Evolutionary conservation across 1,140 invertebrate genomes (phyloP).

Genomic region (Leucophenga varia): DNA sequence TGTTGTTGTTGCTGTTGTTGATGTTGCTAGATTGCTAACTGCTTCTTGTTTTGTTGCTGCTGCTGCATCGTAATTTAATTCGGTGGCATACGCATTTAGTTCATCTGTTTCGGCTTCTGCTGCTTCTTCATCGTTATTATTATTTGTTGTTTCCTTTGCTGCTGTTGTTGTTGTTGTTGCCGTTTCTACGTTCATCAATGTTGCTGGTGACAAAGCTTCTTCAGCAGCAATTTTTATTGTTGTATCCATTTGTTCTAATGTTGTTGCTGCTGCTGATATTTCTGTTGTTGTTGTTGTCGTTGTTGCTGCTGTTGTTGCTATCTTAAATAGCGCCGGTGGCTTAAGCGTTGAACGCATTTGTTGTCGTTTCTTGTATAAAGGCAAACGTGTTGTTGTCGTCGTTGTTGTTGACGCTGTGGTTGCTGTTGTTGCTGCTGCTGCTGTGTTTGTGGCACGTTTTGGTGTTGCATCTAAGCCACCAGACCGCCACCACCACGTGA

Average conservation of each 20-base stretch:
- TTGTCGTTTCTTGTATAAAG: constrained; percentile 45
- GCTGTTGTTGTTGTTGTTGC: background rate
- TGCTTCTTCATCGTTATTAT: too few relatives aligned
- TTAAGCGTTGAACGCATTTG: constrained; percentile 41
- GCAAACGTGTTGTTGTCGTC: constrained; percentile 39
- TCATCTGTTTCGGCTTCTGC: too few relatives aligned
- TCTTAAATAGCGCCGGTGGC: constrained; percentile 31
- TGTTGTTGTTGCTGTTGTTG: constrained; percentile 2
- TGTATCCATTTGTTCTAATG: background rate
- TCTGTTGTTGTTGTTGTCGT: constrained; percentile 3
- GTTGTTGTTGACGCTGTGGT: constrained; percentile 13
- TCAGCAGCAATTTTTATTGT: too few relatives aligned
- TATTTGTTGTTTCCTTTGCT: too few relatives aligned
- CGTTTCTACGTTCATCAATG: background rate
- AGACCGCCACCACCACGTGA: constrained; percentile 19
- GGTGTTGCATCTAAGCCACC: too few relatives aligned
- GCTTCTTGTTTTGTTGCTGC: background rate
- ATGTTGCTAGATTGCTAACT: background rate
- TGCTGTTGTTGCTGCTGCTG: constrained; percentile 6
- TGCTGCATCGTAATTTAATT: too few relatives aligned
- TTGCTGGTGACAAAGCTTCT: background rate
- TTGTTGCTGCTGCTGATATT: background rate
- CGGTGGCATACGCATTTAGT: too few relatives aligned
- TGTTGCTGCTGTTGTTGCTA: constrained; percentile 1
- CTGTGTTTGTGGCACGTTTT: background rate